phyloP scores from a whole-genome alignment of 1,140 invertebrate genomes.

The Trichogramma pretiosum region DNA sequence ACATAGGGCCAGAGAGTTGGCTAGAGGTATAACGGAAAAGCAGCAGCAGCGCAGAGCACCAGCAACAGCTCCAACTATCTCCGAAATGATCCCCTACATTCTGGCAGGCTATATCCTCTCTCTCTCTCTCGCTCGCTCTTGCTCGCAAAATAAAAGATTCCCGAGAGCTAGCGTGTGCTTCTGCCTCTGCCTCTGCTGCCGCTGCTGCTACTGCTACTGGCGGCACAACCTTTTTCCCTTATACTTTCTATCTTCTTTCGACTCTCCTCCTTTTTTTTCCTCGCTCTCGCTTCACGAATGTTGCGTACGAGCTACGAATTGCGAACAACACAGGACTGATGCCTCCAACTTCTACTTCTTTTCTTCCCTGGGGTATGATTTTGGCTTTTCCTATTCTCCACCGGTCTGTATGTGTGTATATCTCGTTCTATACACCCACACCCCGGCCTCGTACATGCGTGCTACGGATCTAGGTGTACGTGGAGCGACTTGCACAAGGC shows the following conservation, averaged over 20 bases:
- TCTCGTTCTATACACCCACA: too few relatives aligned
- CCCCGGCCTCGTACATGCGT: too few relatives aligned
- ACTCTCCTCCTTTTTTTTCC: constrained; percentile 5
- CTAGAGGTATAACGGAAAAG: constrained; percentile 12
- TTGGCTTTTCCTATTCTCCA: constrained; percentile 5
- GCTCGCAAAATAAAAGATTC: constrained; percentile 36
- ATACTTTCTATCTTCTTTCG: too few relatives aligned
- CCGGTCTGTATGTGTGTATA: too few relatives aligned
- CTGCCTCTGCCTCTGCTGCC: too few relatives aligned
- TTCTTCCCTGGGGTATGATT: not conserved
- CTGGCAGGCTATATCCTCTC: constrained; percentile 37
- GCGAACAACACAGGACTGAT: not conserved
- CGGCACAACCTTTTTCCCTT: too few relatives aligned
- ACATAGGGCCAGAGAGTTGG: constrained; percentile 12
- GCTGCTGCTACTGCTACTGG: too few relatives aligned
- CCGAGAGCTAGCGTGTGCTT: too few relatives aligned
- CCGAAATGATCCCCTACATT: constrained; percentile 47
- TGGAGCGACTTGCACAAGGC: too few relatives aligned
- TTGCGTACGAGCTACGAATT: constrained; percentile 5
- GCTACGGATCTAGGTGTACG: too few relatives aligned
- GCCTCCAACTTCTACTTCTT: not conserved
- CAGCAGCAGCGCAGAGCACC: constrained; percentile 4
- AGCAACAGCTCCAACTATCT: constrained; percentile 44
- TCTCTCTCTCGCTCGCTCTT: constrained; percentile 23
- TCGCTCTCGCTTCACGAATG: too few relatives aligned